Evolutionary conservation across 2,113 vertebrate species (phyloP), one percentile per base, ranked within the genome.

Genomic region (Pimephales promelas): DNA sequence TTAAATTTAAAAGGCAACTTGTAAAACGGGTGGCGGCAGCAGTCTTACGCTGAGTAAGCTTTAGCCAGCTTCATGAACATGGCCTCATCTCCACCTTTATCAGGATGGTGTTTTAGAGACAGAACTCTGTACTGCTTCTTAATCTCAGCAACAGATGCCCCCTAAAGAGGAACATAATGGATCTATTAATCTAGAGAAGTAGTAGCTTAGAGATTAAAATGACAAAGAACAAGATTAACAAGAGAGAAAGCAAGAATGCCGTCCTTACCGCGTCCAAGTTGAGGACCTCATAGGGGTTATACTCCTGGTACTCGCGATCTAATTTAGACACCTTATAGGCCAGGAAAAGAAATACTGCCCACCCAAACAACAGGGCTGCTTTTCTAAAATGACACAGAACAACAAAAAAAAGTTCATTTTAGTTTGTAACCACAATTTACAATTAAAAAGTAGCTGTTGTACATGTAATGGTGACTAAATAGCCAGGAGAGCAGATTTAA

Each of bases 251-350:
- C 24, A 47, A 79, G 16, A 70, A 31, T 28, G 10, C 1, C 26
- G n/a, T 92, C 93, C 95, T 97, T 95, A 99, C 98, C 86, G 95
- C 95, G 90, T 98, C 97, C 91, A 99, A 93, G 91, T 94, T 94
- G 90, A 99, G 95, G 82, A 99, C 96, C 93, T 99, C 97, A 75
- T 97, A 98, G 49, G 98, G 98, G 90, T 99, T 99, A 90, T 99
- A 99, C 88, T 99, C 98, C 92, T 99, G 97, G 93, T 99, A 99
- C 86, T 99, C 97, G 88, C 97, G 89, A 90, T 99, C 98, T 72
- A 98, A 95, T 93, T 98, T 99, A 86, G 97, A 99, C 93, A 99
- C 97, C 90, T 99, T 99, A 92, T 99, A 99, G 18, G 95, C 95
- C 92, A 99, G 95, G 86, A 98, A 95, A 92, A 99, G 90, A 92